Conservation (phyloP, 1,140 invertebrate genomes). For the Drosophila serrata region DNA sequence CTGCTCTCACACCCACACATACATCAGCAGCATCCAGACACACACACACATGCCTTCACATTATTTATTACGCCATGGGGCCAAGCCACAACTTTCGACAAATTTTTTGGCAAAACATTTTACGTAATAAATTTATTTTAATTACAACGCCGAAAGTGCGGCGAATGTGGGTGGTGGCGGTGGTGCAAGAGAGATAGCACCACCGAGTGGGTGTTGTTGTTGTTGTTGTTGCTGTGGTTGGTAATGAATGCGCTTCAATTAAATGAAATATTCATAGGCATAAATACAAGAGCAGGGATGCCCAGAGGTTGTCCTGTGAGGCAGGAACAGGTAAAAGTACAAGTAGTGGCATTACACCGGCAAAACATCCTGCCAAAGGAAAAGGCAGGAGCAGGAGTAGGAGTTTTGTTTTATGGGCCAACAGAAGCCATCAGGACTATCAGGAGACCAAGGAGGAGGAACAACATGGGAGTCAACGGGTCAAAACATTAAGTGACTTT, state of each 20-base stretch:
- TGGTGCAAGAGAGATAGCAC: neutral
- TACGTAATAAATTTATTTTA: conserved; percentile 84
- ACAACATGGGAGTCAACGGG: conserved; percentile 8
- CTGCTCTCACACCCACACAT: neutral
- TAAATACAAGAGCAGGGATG: conserved; percentile 61
- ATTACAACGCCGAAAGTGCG: conserved; percentile 78
- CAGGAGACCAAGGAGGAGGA: conserved; percentile 4
- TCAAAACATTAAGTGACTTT: conserved; percentile 39
- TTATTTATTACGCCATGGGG: conserved; percentile 71
- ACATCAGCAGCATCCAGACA: neutral
- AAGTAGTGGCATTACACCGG: neutral
- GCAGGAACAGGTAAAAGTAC: neutral
- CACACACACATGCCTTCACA: conserved; percentile 39
- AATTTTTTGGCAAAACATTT: conserved; percentile 83
- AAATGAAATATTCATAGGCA: conserved; percentile 83
- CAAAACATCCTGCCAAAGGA: conserved; percentile 11
- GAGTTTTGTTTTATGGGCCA: conserved; percentile 75
- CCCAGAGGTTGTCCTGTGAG: neutral
- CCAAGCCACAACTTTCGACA: conserved; percentile 78
- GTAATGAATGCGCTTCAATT: conserved; percentile 83
- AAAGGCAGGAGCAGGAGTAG: conserved; percentile 37
- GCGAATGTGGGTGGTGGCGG: conserved; percentile 1
- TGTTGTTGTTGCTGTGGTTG: conserved; percentile 49
- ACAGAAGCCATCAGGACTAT: conserved; percentile 42
- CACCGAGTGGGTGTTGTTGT: conserved; percentile 4